phyloP scores from a whole-genome alignment of 2,113 vertebrate species.

The Cervus canadensis region DNA sequence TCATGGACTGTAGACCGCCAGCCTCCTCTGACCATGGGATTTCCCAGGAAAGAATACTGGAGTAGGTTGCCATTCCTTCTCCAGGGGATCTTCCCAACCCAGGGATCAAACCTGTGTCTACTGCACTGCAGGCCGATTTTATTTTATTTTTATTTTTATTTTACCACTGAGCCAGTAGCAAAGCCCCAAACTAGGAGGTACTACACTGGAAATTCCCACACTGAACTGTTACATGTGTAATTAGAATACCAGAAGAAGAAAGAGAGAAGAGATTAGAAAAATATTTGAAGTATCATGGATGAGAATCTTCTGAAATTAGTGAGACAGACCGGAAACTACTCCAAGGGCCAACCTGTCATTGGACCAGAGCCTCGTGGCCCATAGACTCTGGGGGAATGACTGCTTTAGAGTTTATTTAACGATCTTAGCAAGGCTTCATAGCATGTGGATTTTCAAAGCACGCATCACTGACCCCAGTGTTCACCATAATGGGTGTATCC shows the following conservation, averaged over 20 bases:
- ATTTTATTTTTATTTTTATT: background rate
- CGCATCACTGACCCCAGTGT: background rate
- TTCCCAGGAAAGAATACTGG: background rate
- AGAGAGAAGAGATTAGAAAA: background rate
- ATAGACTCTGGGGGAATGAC: background rate
- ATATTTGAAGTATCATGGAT: background rate
- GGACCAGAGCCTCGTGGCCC: background rate
- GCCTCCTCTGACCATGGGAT: background rate
- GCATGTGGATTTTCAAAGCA: background rate
- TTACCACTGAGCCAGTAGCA: background rate
- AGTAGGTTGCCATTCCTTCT: background rate
- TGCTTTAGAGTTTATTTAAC: background rate
- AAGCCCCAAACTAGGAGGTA: background rate
- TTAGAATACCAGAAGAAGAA: background rate
- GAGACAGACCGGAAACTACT: background rate
- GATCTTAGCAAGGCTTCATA: background rate
- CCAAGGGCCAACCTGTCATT: accelerated
- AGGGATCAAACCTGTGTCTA: background rate
- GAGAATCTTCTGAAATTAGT: background rate
- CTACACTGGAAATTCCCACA: background rate
- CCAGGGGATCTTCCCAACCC: background rate
- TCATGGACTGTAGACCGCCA: background rate
- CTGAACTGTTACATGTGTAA: background rate
- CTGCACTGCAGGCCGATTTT: background rate
- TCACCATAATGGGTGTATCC: background rate